These are phyloP conservation scores for Chaetogeoica ovagalla DNA, from an alignment of 2,888 invertebrate genomes.

Conservation along the genomic window DNA sequence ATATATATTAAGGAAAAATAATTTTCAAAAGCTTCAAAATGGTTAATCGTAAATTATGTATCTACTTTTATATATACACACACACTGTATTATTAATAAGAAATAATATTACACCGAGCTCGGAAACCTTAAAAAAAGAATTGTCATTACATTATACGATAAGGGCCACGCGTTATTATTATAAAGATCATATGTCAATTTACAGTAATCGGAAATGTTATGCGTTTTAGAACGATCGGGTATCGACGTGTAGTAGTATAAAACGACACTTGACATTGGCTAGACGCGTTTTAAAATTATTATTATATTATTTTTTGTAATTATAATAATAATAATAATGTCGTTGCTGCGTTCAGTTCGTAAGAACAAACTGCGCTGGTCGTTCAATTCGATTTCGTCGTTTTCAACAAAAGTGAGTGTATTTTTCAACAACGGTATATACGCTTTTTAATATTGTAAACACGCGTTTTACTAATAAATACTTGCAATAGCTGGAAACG, in stretches of 20 bases:
- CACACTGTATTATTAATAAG: too few relatives aligned
- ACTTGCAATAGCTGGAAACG: too few relatives aligned
- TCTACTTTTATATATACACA: too few relatives aligned
- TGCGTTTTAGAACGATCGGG: too few relatives aligned
- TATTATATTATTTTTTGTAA: neutral
- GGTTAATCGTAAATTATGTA: too few relatives aligned
- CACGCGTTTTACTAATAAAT: too few relatives aligned
- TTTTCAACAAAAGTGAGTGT: constrained; percentile 36
- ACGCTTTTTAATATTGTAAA: too few relatives aligned
- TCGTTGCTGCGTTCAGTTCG: neutral
- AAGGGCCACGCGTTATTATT: neutral
- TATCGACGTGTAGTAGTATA: neutral
- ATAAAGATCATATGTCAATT: constrained; percentile 27
- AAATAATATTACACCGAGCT: too few relatives aligned
- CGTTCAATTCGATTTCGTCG: neutral
- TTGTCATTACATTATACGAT: neutral
- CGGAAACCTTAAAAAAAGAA: constrained; percentile 8
- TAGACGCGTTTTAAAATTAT: neutral
- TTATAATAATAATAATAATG: neutral
- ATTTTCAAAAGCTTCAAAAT: too few relatives aligned
- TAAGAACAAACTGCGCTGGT: constrained; percentile 1
- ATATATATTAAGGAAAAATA: too few relatives aligned
- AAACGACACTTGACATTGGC: neutral
- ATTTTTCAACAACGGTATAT: too few relatives aligned
- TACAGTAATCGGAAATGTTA: neutral